Evolutionary conservation across 2,888 invertebrate genomes (phyloP).

Genomic region (Tiliacea aurago): DNA sequence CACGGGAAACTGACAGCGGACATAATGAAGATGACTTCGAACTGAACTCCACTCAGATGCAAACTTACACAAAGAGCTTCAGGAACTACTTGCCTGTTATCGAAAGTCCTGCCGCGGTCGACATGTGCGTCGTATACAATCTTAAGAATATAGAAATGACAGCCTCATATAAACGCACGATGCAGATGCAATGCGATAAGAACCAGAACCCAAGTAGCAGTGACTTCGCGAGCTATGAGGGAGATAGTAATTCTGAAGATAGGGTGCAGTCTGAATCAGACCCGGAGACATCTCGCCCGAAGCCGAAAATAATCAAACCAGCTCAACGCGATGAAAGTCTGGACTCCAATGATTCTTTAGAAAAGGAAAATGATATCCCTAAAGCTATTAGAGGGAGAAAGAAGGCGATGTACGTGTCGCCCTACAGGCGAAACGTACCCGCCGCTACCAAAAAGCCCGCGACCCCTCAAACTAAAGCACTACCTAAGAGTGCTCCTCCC

Average conservation of each 20-base stretch:
- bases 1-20: conserved; percentile 90
- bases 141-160: conserved; percentile 87
- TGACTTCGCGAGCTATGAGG: conserved; percentile 89
- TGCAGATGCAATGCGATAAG: conserved; percentile 70
- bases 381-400: conserved; percentile 92
- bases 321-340: conserved; percentile 82
- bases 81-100: conserved; percentile 87
- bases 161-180: conserved; percentile 78
- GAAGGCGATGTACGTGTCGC: conserved; percentile 93
- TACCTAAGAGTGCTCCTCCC: conserved; percentile 72
- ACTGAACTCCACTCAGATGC: conserved; percentile 90
- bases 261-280: conserved; percentile 88
- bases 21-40: conserved; percentile 94
- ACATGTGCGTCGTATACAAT: conserved; percentile 87
- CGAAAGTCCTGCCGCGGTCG: conserved; percentile 85
- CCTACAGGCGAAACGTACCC: conserved; percentile 84
- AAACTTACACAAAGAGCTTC: conserved; percentile 91
- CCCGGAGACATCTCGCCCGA: conserved; percentile 81
- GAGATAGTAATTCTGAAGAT: conserved; percentile 91
- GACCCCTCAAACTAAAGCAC: conserved; percentile 64
- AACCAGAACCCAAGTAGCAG: conserved; percentile 80
- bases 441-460: conserved; percentile 79
- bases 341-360: conserved; percentile 86
- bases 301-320: conserved; percentile 92
- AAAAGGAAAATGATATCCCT: conserved; percentile 83